Base-by-base conservation (phyloP, 2,888 invertebrate genomes). In the Norana najaformis region DNA sequence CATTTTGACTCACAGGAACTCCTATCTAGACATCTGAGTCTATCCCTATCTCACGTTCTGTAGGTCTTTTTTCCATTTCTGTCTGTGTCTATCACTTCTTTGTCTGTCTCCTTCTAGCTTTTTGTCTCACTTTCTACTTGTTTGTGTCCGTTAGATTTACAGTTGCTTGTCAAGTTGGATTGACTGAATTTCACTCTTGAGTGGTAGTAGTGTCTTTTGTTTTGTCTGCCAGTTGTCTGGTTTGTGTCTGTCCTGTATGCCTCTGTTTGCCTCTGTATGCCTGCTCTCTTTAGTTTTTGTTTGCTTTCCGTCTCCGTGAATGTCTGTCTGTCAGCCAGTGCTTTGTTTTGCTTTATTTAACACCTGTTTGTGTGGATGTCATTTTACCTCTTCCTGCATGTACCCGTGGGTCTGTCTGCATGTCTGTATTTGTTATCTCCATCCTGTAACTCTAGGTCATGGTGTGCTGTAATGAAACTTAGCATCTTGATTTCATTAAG, bases 401-500 rank as follows among this genome's bases (percentile, higher is more conserved):
- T 69, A 8, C n/a, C 4, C n/a, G 11, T 69, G 11, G 30, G n/a
- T n/a, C 30, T 69, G 69, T 69, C 30, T 47, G 41, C 18, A 3
- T 53, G 53, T 53, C 23, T 53, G 30, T 53, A 5, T 11, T 13
- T 69, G 23, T 53, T 69, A 30, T 69, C 8, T 69, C 69, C n/a
- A 11, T 69, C n/a, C n/a, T 6, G n/a, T 69, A 69, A 69, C 69
- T 69, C 0, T 69, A 69, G 69, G 6, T 85, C 4, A 5, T 85
- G 85, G 23, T 85, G 36, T 20, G 37, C 8, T 85, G 36, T 16
- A 85, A 85, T 0, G 36, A 85, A 83, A 35, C 37, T 85, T 23
- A 85, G 85, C 37, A 85, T 35, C 85, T 85, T 85, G 85, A 85
- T 85, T 37, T 85, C 85, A 85, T 85, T 36, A 16, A 36, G 85